Percentiles rank a stretch among this genome's conserved stretches.
phyloP scores from a whole-genome alignment of 2,888 invertebrate genomes.

The Lysandra coridon region DNA sequence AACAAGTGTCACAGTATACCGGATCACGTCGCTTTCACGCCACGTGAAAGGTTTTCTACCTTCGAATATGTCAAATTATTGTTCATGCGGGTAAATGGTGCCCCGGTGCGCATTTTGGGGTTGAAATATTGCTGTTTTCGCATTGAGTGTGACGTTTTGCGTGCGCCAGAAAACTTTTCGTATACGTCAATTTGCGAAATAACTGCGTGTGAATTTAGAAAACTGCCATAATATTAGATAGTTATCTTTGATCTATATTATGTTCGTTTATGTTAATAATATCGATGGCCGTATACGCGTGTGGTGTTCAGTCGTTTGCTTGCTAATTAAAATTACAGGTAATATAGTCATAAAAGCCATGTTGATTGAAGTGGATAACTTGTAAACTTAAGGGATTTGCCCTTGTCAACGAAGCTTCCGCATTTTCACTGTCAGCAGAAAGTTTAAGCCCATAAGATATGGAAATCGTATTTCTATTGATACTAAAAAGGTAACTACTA shows the following conservation, averaged over 20 bases:
- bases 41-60: background rate
- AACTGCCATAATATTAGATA: too few relatives aligned
- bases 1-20: slow-evolving; percentile 22
- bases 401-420: background rate
- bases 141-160: background rate
- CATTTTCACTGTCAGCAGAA: too few relatives aligned
- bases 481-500: too few relatives aligned
- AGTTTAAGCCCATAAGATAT: too few relatives aligned
- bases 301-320: too few relatives aligned
- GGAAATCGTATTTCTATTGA: too few relatives aligned
- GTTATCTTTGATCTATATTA: too few relatives aligned
- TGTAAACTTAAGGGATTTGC: background rate
- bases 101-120: background rate
- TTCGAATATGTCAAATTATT: slow-evolving; percentile 17
- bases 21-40: slow-evolving; percentile 22
- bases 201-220: too few relatives aligned
- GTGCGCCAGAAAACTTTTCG: background rate
- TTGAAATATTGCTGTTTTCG: slow-evolving; percentile 9
- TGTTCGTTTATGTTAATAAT: too few relatives aligned
- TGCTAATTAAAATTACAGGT: too few relatives aligned
- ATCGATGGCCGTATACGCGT: too few relatives aligned
- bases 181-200: background rate
- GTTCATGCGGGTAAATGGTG: slow-evolving; percentile 2
- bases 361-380: background rate
- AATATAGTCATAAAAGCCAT: background rate